Base-by-base conservation (phyloP, 2,888 invertebrate genomes). In the Scrobipalpa atriplicella region DNA sequence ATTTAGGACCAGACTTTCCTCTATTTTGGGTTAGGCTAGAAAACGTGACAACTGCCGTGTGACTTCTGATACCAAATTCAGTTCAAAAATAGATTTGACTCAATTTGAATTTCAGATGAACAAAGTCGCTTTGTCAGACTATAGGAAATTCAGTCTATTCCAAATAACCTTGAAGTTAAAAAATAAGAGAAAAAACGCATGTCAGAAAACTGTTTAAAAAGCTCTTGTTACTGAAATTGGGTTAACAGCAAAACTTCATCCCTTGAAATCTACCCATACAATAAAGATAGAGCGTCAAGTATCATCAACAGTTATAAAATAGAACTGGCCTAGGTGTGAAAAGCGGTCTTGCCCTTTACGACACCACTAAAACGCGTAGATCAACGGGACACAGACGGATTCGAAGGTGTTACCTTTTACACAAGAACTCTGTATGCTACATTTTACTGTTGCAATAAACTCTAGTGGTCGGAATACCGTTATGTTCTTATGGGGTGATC, bases 361-460 rank as follows among this genome's bases (percentile, higher is more conserved):
- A 38, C 7, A 36, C 58, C 58, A 38, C 38, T 58, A 58, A 58
- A 58, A 58, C 16, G 36, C 29, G 9, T 21, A 56, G 21, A 21
- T 16, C 58, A 58, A 58, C 58, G 58, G 58, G 58, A 38, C 16
- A 16, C n/a, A 18, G n/a, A 58, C 29, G 36, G 38, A 58, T 36
- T 58, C n/a, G 29, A 38, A 58, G 7, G 38, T 58, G 47, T 47
- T 47, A 47, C 47, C 47, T 29, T 29, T 29, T 47, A 47, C 47
- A 47, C 16, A 47, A 16, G n/a, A 16, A 47, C 6, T 47, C n/a
- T n/a, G 16, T 47, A 16, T 47, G 47, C 5, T 16, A n/a, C n/a
- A 47, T 47, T n/a, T 47, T 47, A 43, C 47, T 43, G 16, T n/a
- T 1, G 16, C 47, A n/a, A 16, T 16, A 47, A 47, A 47, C 47